phyloP scores from a whole-genome alignment of 2,797 vertebrate genomes.

The Nannoperca australis region DNA sequence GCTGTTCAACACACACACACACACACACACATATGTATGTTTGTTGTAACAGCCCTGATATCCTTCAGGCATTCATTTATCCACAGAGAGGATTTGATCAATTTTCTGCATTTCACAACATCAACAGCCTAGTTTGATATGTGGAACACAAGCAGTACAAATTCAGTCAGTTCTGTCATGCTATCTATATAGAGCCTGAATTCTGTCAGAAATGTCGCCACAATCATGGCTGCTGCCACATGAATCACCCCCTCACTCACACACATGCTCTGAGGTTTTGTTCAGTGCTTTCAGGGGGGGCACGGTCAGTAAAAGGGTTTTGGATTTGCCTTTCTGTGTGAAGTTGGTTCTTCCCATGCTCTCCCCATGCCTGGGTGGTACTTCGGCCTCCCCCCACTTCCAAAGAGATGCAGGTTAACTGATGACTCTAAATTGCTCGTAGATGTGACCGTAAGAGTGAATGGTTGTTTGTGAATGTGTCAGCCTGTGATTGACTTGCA shows the following conservation, averaged over 20 bases:
- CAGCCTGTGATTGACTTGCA: too few species aligned
- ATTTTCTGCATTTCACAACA: conserved; percentile 66
- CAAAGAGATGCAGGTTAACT: too few species aligned
- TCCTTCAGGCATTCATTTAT: conserved; percentile 63
- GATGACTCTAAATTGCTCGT: too few species aligned
- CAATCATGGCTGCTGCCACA: conserved; percentile 18
- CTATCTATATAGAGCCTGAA: conserved; percentile 59
- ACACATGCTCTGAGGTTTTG: not conserved
- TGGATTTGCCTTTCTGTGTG: too few species aligned
- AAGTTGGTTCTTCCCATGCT: too few species aligned
- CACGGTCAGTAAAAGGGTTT: too few species aligned
- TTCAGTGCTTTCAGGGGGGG: not conserved
- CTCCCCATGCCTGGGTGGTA: too few species aligned
- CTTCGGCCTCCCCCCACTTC: too few species aligned
- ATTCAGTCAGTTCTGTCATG: conserved; percentile 62
- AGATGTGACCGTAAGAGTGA: too few species aligned
- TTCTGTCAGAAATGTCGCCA: conserved; percentile 47
- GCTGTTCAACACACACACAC: conserved; percentile 29
- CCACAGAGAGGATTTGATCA: conserved; percentile 66
- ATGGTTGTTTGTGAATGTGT: too few species aligned
- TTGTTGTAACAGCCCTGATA: conserved; percentile 24
- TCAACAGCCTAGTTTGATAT: conserved; percentile 68
- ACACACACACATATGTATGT: conserved; percentile 7
- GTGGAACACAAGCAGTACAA: conserved; percentile 73
- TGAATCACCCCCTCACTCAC: conserved; percentile 3